phyloP scores from a whole-genome alignment of 1,140 invertebrate genomes.

The Apis dorsata region DNA sequence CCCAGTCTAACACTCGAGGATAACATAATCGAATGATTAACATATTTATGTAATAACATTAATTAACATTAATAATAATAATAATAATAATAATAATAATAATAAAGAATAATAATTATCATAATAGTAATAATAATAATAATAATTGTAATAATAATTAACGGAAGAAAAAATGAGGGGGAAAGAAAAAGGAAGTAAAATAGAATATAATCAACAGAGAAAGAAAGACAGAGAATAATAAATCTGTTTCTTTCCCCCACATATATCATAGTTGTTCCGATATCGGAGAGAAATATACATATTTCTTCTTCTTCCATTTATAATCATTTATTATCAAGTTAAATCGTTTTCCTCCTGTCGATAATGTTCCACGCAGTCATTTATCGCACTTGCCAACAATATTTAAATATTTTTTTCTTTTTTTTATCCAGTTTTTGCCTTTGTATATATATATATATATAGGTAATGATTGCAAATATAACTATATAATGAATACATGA shows the following conservation, averaged over 20 bases:
- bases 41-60: conserved; percentile 33
- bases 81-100: conserved; percentile 11
- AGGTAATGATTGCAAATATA: conserved; percentile 75
- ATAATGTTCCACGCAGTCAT: conserved; percentile 52
- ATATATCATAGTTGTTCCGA: not conserved
- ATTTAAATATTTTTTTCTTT: conserved; percentile 54
- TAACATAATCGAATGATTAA: conserved; percentile 37
- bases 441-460: conserved; percentile 63
- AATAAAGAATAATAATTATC: conserved; percentile 29
- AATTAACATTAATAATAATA: conserved; percentile 30
- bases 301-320: not conserved
- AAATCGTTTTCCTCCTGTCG: conserved; percentile 12
- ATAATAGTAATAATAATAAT: conserved; percentile 21
- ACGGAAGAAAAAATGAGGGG: conserved; percentile 17
- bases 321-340: not conserved
- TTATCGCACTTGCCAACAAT: conserved; percentile 44
- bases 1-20: conserved; percentile 29
- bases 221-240: not conserved
- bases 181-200: conserved; percentile 19
- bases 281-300: not conserved
- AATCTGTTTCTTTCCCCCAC: not conserved
- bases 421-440: conserved; percentile 36
- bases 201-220: conserved; percentile 11
- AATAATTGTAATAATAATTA: conserved; percentile 13
- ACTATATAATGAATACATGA: conserved; percentile 75